Percentiles rank a stretch among this genome's conserved stretches.
Conservation (phyloP, 2,113 vertebrate genomes). For the Garra rufa region DNA sequence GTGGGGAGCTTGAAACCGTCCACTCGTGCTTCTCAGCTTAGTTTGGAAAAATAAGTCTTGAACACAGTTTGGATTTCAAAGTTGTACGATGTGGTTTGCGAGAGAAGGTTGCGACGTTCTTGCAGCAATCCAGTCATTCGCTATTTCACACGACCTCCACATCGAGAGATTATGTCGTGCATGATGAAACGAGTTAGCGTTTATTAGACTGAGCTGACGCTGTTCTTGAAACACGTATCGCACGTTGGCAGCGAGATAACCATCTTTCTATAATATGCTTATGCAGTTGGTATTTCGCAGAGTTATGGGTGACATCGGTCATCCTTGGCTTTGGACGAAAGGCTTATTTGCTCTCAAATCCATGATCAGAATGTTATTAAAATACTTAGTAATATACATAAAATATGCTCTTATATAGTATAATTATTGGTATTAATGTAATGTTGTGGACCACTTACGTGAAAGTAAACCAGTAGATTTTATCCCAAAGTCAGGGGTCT, state of each 20-base stretch:
- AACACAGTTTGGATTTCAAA: conserved; percentile 62
- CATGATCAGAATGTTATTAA: not conserved
- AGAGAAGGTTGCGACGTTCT: conserved; percentile 31
- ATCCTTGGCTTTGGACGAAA: not conserved
- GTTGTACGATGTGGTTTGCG: conserved; percentile 49
- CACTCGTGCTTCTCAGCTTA: conserved; percentile 77
- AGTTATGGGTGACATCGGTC: not conserved
- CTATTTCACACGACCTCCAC: conserved; percentile 1
- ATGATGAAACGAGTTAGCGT: not conserved
- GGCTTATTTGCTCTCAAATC: not conserved
- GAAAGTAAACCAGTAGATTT: not conserved
- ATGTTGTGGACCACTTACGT: not conserved
- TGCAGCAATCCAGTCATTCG: not conserved
- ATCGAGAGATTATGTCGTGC: not conserved
- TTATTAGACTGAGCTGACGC: not conserved
- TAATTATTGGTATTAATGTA: not conserved
- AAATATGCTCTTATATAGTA: not conserved
- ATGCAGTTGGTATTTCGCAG: not conserved
- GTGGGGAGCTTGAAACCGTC: conserved; percentile 86
- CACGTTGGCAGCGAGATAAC: not conserved
- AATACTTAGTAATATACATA: not conserved
- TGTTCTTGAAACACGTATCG: conserved; percentile 12
- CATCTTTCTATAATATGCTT: not conserved
- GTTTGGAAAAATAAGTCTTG: conserved; percentile 77
- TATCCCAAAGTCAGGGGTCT: not conserved